Conservation (phyloP, 2,888 invertebrate genomes). For the Drosophila dives region DNA sequence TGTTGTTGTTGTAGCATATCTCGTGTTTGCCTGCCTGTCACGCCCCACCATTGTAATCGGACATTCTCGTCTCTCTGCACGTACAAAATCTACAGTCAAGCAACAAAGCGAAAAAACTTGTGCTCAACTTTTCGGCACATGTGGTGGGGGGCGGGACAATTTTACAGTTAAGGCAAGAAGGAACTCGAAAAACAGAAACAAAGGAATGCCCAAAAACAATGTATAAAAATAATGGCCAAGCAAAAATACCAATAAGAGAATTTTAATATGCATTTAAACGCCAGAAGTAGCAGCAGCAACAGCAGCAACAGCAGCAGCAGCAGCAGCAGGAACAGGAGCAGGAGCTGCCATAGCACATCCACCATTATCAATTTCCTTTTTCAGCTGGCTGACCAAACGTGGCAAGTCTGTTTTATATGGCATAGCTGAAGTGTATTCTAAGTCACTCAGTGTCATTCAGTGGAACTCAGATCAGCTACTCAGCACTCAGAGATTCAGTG, state of each 20-base stretch:
- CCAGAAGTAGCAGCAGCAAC: background rate
- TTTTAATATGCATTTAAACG: conserved; percentile 74
- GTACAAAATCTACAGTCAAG: conserved; percentile 21
- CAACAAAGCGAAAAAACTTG: conserved; percentile 48
- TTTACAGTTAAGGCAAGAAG: background rate
- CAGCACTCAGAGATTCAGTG: conserved; percentile 14
- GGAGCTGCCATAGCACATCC: background rate
- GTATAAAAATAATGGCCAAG: conserved; percentile 1
- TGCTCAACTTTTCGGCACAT: conserved; percentile 49
- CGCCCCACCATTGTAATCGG: conserved; percentile 65
- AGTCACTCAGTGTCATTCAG: conserved; percentile 23
- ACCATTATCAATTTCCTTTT: conserved; percentile 24
- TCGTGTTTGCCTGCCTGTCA: conserved; percentile 43
- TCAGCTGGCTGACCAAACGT: conserved; percentile 25
- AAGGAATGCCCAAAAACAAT: conserved; percentile 7
- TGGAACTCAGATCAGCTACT: conserved; percentile 2
- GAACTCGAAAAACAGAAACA: background rate
- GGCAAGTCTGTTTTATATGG: background rate
- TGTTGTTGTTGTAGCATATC: conserved; percentile 1
- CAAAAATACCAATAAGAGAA: conserved; percentile 50
- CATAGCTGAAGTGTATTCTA: background rate
- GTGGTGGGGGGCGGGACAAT: conserved; percentile 1
- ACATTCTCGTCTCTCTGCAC: conserved; percentile 38
- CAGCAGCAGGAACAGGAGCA: background rate
- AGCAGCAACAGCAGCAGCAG: conserved; percentile 2